Evolutionary conservation across 2,888 invertebrate genomes (phyloP).

Genomic region (Biston betularia): DNA sequence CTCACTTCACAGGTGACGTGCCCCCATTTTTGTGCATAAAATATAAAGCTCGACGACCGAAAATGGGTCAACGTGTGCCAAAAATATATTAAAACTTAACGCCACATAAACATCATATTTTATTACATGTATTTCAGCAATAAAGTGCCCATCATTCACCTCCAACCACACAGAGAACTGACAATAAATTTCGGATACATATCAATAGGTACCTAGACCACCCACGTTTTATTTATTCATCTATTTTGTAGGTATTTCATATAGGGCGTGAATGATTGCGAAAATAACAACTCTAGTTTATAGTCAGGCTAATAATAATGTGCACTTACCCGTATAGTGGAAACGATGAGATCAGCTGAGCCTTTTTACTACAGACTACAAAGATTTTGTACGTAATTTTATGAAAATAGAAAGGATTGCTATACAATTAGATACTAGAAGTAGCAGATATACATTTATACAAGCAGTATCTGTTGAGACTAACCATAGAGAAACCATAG

Average conservation of each 20-base stretch:
- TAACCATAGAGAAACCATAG: too few species aligned
- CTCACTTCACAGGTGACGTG: not conserved
- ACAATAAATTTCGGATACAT: constrained; percentile 1
- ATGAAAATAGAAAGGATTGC: not conserved
- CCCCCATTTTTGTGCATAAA: constrained; percentile 4
- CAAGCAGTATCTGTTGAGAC: too few species aligned
- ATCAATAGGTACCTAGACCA: not conserved
- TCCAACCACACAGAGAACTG: not conserved
- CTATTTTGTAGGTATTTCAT: not conserved
- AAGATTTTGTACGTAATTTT: constrained; percentile 1
- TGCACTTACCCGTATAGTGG: constrained; percentile 23
- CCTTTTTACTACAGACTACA: not conserved
- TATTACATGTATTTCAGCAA: not conserved
- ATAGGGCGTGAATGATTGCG: constrained; percentile 18
- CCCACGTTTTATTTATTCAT: constrained; percentile 15
- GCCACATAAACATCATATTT: not conserved
- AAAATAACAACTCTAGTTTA: constrained; percentile 21
- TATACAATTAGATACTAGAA: not conserved
- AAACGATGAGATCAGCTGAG: constrained; percentile 10
- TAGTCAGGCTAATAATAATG: constrained; percentile 33
- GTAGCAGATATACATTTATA: not conserved
- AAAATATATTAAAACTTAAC: constrained; percentile 14
- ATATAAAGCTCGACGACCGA: constrained; percentile 13
- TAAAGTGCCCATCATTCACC: too few species aligned
- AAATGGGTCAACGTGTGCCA: constrained; percentile 11